A percentile compares a stretch with the other conserved stretches of the same genome.
Conservation (phyloP, 2,888 invertebrate species). For the Flexamia atlantica region DNA sequence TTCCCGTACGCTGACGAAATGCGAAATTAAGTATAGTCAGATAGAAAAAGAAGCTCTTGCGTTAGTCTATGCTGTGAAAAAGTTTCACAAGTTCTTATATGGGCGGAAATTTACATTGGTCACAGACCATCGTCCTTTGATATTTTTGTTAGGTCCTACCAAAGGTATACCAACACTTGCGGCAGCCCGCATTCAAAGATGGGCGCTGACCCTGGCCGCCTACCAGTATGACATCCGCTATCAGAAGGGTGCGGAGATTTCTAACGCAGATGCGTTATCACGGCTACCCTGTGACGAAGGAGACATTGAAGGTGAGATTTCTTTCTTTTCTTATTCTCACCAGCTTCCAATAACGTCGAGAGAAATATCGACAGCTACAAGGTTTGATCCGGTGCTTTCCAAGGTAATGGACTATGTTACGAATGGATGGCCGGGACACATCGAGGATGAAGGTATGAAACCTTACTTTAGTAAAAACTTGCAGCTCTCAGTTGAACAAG, state of each 20-base stretch:
- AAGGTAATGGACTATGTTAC: too few relatives aligned
- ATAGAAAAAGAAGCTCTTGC: constrained; percentile 60
- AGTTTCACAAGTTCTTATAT: constrained; percentile 58
- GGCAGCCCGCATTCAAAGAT: neutral
- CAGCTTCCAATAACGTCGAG: too few relatives aligned
- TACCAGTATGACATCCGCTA: constrained; percentile 22
- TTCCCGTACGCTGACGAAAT: constrained; percentile 45
- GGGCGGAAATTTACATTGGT: too few relatives aligned
- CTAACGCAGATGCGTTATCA: constrained; percentile 5
- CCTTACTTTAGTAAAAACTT: too few relatives aligned
- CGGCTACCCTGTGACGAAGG: neutral
- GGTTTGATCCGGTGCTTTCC: too few relatives aligned
- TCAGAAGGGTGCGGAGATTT: neutral
- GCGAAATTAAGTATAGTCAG: constrained; percentile 49
- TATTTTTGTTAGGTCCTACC: too few relatives aligned
- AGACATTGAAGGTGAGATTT: neutral
- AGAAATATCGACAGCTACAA: too few relatives aligned
- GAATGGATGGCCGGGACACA: too few relatives aligned
- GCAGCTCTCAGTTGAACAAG: too few relatives aligned
- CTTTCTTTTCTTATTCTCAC: too few relatives aligned
- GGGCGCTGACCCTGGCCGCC: neutral
- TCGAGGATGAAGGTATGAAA: too few relatives aligned
- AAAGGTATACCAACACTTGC: neutral
- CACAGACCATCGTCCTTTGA: too few relatives aligned
- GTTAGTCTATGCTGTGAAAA: constrained; percentile 44